phyloP scores from a whole-genome alignment of 2,888 invertebrate genomes.

The Chrysotoxum bicinctum region DNA sequence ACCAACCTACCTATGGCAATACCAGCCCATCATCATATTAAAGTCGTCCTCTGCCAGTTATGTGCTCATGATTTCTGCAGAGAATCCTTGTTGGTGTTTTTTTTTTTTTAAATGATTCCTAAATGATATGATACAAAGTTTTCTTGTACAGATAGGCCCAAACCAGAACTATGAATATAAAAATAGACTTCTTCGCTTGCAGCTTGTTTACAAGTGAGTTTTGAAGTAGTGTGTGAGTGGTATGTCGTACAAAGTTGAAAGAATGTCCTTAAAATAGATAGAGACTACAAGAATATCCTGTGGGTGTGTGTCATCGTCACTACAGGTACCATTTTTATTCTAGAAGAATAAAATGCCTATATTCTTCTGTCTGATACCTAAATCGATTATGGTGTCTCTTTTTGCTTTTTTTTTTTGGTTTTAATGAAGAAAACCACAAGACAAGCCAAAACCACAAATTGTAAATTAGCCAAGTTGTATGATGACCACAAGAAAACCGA shows the following conservation, averaged over 20 bases:
- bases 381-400: slow-evolving; percentile 64
- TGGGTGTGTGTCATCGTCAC: slow-evolving; percentile 64
- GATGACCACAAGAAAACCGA: slow-evolving; percentile 53
- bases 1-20: not conserved
- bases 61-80: slow-evolving; percentile 59
- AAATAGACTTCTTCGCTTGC: slow-evolving; percentile 60
- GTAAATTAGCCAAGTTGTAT: slow-evolving; percentile 62
- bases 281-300: slow-evolving; percentile 44
- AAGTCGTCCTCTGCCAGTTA: slow-evolving; percentile 1
- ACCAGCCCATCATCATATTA: slow-evolving; percentile 26
- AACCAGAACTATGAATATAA: slow-evolving; percentile 68
- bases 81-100: slow-evolving; percentile 3
- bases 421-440: slow-evolving; percentile 67
- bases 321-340: not conserved
- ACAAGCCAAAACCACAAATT: slow-evolving; percentile 52
- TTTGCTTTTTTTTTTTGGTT: not conserved
- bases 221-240: not conserved
- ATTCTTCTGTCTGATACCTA: slow-evolving; percentile 9
- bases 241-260: slow-evolving; percentile 6
- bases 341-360: not conserved
- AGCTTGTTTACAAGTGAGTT: slow-evolving; percentile 17
- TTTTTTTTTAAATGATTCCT: slow-evolving; percentile 48
- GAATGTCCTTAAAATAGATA: slow-evolving; percentile 66
- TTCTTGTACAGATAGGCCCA: slow-evolving; percentile 6
- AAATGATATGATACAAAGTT: slow-evolving; percentile 60